phyloP scores from a whole-genome alignment of 2,888 invertebrate genomes.

The Plebejus anna region DNA sequence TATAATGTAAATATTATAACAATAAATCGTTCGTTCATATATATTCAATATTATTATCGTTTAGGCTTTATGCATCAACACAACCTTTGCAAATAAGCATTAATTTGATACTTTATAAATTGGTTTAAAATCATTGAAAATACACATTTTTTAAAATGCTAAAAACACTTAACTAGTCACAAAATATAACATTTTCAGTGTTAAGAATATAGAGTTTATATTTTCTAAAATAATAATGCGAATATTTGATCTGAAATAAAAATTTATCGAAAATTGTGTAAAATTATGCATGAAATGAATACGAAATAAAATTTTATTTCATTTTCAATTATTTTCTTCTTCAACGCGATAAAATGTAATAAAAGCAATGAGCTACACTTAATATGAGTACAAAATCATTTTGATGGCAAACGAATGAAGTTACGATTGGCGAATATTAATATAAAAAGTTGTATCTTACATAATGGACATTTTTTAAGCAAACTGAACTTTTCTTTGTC shows the following conservation, averaged over 20 bases:
- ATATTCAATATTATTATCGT: too few species aligned
- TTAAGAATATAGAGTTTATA: neutral
- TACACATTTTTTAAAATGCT: neutral
- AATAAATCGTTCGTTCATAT: too few species aligned
- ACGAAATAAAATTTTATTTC: neutral
- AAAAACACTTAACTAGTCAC: neutral
- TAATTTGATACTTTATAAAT: neutral
- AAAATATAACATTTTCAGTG: neutral
- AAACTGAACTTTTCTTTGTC: too few species aligned
- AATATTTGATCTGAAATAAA: constrained; percentile 8
- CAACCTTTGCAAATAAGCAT: too few species aligned
- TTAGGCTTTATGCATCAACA: too few species aligned
- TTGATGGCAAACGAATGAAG: too few species aligned
- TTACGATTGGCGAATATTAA: too few species aligned
- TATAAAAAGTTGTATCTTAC: too few species aligned
- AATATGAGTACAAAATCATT: neutral
- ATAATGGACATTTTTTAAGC: too few species aligned
- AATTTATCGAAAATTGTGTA: neutral
- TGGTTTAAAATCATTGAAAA: neutral
- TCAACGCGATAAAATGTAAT: neutral
- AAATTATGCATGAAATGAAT: constrained; percentile 1
- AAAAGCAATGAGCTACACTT: neutral
- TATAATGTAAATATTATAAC: too few species aligned
- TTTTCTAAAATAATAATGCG: neutral
- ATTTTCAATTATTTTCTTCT: neutral